Percentiles rank a stretch among this genome's conserved stretches.
phyloP scores from a whole-genome alignment of 2,888 invertebrate species.

The Congeria kusceri region DNA sequence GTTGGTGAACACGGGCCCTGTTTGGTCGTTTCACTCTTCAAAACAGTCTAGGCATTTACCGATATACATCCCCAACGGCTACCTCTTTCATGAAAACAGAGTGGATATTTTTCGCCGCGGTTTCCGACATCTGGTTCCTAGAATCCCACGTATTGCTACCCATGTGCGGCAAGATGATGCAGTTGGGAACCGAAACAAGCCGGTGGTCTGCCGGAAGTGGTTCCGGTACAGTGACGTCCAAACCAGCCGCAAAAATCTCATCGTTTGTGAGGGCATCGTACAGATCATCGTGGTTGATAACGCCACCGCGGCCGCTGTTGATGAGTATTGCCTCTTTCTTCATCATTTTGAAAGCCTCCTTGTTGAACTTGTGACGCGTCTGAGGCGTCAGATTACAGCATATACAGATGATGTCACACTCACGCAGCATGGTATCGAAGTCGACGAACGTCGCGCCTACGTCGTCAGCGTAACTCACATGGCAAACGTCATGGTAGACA shows the following conservation, averaged over 20 bases:
- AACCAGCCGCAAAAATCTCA: slow-evolving; percentile 92
- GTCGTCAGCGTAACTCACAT: slow-evolving; percentile 84
- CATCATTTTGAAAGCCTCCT: slow-evolving; percentile 92
- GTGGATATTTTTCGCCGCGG: slow-evolving; percentile 92
- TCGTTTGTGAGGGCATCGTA: slow-evolving; percentile 90
- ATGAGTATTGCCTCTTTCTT: slow-evolving; percentile 93
- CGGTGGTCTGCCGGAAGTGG: slow-evolving; percentile 93
- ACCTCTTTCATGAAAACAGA: slow-evolving; percentile 90
- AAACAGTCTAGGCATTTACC: background rate
- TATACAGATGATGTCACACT: slow-evolving; percentile 94
- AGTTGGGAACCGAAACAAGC: slow-evolving; percentile 91
- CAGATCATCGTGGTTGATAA: slow-evolving; percentile 91
- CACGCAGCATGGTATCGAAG: slow-evolving; percentile 90
- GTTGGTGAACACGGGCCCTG: too few relatives aligned
- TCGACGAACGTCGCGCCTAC: slow-evolving; percentile 89
- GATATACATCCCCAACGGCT: slow-evolving; percentile 60
- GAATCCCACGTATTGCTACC: slow-evolving; percentile 94
- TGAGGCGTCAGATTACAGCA: slow-evolving; percentile 92
- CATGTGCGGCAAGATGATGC: slow-evolving; percentile 94
- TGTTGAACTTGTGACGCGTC: slow-evolving; percentile 92
- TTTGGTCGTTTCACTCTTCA: too few relatives aligned
- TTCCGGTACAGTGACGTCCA: slow-evolving; percentile 96
- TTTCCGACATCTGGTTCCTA: slow-evolving; percentile 91
- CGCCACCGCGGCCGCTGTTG: slow-evolving; percentile 91
- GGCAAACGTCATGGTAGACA: slow-evolving; percentile 73